phyloP scores from a whole-genome alignment of 2,888 invertebrate genomes.

The Philonicus albiceps region DNA sequence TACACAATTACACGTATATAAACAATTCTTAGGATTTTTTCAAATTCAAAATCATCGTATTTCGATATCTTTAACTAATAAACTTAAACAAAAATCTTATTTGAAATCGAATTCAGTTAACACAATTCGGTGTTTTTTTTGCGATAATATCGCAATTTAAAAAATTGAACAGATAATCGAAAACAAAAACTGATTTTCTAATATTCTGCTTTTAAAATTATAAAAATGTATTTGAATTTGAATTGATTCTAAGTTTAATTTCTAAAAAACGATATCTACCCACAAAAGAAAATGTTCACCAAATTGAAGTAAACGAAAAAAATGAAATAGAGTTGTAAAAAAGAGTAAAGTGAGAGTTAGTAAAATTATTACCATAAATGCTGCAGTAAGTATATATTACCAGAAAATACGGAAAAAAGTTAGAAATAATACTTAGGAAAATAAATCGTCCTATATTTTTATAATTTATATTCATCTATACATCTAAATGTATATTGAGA shows the following conservation, averaged over 20 bases:
- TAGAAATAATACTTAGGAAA: conserved; percentile 33
- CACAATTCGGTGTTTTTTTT: too few relatives aligned
- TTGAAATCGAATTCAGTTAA: neutral
- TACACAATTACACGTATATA: neutral
- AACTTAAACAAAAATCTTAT: neutral
- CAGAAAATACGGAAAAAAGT: neutral
- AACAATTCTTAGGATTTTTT: neutral
- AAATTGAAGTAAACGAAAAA: neutral
- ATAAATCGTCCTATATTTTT: conserved; percentile 49
- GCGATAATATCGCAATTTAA: too few relatives aligned
- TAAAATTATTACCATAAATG: conserved; percentile 29
- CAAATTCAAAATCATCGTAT: neutral
- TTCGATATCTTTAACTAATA: neutral
- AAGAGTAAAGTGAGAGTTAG: conserved; percentile 22
- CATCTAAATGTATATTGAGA: conserved; percentile 44
- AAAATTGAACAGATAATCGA: too few relatives aligned
- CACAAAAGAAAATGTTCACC: neutral
- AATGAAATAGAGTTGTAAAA: conserved; percentile 29
- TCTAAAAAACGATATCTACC: neutral
- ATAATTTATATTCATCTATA: conserved; percentile 48
- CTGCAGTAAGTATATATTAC: conserved; percentile 35
- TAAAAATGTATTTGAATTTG: too few relatives aligned
- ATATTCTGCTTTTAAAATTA: too few relatives aligned
- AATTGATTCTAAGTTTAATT: neutral
- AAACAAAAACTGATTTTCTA: too few relatives aligned